phyloP scores from a whole-genome alignment of 2,113 vertebrate genomes.

The Stegostoma tigrinum region DNA sequence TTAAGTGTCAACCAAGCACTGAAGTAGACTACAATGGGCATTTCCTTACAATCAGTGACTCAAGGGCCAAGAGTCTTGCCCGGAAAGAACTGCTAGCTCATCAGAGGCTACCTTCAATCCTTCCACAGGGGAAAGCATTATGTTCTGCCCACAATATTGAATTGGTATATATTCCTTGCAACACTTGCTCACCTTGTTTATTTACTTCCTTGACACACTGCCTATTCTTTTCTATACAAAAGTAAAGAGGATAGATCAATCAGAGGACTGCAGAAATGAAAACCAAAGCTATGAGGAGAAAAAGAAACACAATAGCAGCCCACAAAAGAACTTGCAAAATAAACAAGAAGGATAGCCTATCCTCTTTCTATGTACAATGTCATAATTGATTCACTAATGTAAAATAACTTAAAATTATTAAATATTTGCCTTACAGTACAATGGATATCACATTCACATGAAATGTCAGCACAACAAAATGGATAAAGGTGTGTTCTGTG shows the following conservation, averaged over 20 bases:
- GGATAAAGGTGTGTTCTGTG: background rate
- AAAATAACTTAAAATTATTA: background rate
- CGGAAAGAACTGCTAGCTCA: too few species aligned
- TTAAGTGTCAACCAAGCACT: background rate
- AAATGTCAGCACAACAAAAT: background rate
- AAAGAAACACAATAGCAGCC: background rate
- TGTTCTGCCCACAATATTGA: background rate
- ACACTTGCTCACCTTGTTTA: background rate
- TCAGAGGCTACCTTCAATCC: too few species aligned
- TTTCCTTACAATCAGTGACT: too few species aligned
- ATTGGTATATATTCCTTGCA: background rate
- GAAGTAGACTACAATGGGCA: too few species aligned
- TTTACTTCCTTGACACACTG: background rate
- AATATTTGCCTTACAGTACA: background rate
- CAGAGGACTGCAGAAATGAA: background rate
- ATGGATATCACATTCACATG: background rate
- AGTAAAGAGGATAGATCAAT: background rate
- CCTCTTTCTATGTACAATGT: background rate
- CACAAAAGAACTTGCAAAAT: background rate
- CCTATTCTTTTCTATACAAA: background rate
- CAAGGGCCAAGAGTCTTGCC: too few species aligned
- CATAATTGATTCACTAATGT: background rate
- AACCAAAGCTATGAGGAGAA: background rate
- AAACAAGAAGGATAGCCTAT: background rate
- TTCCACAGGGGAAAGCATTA: too few species aligned